These are phyloP conservation scores for Kobus ellipsiprymnus DNA, from an alignment of 2,113 vertebrate species.

Conservation along the genomic window DNA sequence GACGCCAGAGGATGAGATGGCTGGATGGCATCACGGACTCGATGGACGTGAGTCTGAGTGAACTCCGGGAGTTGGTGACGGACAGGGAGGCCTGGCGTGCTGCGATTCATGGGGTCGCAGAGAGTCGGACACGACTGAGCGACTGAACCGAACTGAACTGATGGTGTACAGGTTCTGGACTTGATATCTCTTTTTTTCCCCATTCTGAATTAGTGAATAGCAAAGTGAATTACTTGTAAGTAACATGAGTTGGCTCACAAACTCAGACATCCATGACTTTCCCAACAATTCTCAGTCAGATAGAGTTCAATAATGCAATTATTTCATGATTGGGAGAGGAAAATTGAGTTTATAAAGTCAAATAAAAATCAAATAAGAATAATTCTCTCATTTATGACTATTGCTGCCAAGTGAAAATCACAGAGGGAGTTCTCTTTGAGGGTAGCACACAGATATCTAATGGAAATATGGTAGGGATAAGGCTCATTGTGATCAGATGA, in stretches of 20 bases:
- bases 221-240: neutral
- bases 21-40: too few species aligned
- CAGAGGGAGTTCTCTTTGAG: neutral
- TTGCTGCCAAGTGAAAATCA: neutral
- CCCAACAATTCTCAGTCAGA: neutral
- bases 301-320: neutral
- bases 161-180: conserved; percentile 15
- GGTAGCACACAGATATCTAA: neutral
- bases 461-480: neutral
- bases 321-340: neutral
- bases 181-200: neutral
- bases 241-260: neutral
- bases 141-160: too few species aligned
- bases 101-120: too few species aligned
- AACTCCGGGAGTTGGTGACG: too few species aligned
- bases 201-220: neutral
- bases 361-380: conserved; percentile 29
- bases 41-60: too few species aligned
- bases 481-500: neutral
- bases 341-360: conserved; percentile 20
- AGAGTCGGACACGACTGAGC: too few species aligned
- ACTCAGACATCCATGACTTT: neutral
- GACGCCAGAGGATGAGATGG: too few species aligned
- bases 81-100: too few species aligned
- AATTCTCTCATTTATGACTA: neutral